Conservation (phyloP, 2,888 invertebrate species). For the Ptilodon capucinus region DNA sequence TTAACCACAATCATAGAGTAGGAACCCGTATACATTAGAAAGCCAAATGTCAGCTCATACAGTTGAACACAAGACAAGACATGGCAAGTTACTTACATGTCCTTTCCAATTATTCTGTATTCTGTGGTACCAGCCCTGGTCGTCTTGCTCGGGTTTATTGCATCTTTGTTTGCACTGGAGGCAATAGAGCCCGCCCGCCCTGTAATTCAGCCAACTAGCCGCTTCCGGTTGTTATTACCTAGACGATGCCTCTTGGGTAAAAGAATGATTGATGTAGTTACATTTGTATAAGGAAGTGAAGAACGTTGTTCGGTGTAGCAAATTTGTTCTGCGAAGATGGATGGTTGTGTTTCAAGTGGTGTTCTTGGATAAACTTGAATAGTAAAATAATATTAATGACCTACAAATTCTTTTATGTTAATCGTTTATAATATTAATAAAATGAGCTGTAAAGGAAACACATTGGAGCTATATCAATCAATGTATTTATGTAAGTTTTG, state of each 20-base stretch:
- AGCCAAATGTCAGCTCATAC: too few relatives aligned
- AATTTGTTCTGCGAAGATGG: not conserved
- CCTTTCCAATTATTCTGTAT: slow-evolving; percentile 9
- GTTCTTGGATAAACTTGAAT: not conserved
- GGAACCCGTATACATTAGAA: too few relatives aligned
- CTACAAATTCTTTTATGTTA: too few relatives aligned
- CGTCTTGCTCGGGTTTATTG: slow-evolving; percentile 72
- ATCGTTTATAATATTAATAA: too few relatives aligned
- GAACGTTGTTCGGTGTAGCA: slow-evolving; percentile 12
- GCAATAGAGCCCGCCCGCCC: slow-evolving; percentile 62
- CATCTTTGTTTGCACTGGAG: slow-evolving; percentile 70
- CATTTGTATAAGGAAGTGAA: slow-evolving; percentile 24
- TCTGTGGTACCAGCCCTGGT: slow-evolving; percentile 45
- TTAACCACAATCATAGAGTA: too few relatives aligned
- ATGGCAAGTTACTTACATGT: too few relatives aligned
- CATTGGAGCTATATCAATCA: too few relatives aligned
- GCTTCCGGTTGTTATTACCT: slow-evolving; percentile 74
- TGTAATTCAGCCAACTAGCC: slow-evolving; percentile 53
- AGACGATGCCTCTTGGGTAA: slow-evolving; percentile 36
- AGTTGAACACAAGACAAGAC: too few relatives aligned
- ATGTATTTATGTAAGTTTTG: too few relatives aligned
- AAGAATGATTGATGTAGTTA: slow-evolving; percentile 41
- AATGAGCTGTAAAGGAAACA: too few relatives aligned
- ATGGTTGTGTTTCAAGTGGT: not conserved
- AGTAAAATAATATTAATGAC: too few relatives aligned